Percentiles rank a stretch among this genome's conserved stretches.
Conservation (phyloP, 2,797 vertebrate species). For the Prionace glauca region DNA sequence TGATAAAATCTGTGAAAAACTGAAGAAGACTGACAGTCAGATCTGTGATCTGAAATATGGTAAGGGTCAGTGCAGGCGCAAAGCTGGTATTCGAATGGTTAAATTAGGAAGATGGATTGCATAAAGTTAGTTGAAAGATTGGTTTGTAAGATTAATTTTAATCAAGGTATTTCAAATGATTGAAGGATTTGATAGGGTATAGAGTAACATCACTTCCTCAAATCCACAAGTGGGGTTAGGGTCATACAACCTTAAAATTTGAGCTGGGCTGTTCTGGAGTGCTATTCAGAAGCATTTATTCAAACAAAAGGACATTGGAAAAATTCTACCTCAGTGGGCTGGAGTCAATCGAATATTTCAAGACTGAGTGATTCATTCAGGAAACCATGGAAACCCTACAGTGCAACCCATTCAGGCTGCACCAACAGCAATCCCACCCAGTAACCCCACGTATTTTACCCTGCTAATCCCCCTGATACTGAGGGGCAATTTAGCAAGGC, state of each 20-base stretch:
- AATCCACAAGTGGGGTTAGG: not conserved
- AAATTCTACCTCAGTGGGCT: no score
- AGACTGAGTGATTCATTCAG: no score
- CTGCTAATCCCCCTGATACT: no score
- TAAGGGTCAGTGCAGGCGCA: slow-evolving; percentile 52
- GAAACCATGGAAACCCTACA: no score
- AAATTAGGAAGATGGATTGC: not conserved
- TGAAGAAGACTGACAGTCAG: slow-evolving; percentile 92
- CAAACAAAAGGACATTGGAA: no score
- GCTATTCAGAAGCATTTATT: no score
- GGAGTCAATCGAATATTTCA: no score
- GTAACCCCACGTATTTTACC: no score
- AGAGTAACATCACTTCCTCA: not conserved
- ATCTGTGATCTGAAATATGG: slow-evolving; percentile 96
- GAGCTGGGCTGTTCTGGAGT: no score
- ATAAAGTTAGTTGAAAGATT: not conserved
- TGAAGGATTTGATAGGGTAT: not conserved
- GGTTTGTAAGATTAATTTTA: not conserved
- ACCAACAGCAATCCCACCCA: no score
- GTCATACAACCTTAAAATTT: not conserved
- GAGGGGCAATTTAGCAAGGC: no score
- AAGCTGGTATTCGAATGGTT: not conserved
- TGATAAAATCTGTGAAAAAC: slow-evolving; percentile 90
- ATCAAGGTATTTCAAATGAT: not conserved
- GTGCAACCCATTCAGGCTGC: no score